Evolutionary conservation across 2,113 vertebrate species (phyloP).

Genomic region (Hippocampus guttulatus): DNA sequence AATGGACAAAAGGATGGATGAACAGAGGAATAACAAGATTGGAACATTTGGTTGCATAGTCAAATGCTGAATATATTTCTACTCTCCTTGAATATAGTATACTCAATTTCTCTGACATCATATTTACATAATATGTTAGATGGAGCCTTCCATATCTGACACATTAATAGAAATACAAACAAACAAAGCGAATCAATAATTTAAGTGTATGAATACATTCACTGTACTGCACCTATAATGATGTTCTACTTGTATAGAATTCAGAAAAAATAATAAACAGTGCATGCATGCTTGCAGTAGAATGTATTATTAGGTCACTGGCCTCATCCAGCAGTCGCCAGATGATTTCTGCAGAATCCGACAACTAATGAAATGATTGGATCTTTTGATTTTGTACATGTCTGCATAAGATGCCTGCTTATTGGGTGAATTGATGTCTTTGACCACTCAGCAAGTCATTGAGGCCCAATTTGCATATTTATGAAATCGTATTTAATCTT

Average conservation of each 20-base stretch:
- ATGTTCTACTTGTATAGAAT: neutral
- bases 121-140: neutral
- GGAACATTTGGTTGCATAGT: no score
- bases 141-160: neutral
- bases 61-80: no score
- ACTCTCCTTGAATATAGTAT: no score
- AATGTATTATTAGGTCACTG: neutral
- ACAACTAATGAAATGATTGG: neutral
- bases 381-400: neutral
- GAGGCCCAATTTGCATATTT: slow-evolving; percentile 59
- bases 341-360: neutral
- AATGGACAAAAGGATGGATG: no score
- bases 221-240: neutral
- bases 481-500: slow-evolving; percentile 41
- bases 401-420: neutral
- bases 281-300: neutral
- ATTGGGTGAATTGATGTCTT: neutral
- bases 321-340: neutral
- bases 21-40: no score
- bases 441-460: slow-evolving; percentile 23
- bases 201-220: neutral
- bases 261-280: neutral
- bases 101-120: neutral
- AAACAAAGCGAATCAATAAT: neutral
- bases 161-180: neutral